These are phyloP conservation scores for Gallinago jamesoni DNA, from an alignment of 2,113 vertebrate genomes.

Conservation along the genomic window DNA sequence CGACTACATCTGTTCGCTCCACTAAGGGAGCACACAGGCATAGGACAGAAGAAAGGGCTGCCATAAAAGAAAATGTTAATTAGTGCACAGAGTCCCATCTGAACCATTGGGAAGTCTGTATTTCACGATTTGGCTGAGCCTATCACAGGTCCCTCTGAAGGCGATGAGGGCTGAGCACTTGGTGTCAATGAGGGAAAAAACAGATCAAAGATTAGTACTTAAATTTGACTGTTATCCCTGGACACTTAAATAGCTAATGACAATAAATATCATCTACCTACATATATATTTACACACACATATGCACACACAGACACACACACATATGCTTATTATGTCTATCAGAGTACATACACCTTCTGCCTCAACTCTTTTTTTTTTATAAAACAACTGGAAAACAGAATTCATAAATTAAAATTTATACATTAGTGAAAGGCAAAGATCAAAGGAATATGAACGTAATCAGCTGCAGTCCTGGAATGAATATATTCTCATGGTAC, in stretches of 20 bases:
- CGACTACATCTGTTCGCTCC: constrained; percentile 73
- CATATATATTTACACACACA: neutral
- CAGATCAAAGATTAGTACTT: neutral
- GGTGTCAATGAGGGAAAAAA: neutral
- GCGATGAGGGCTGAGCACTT: neutral
- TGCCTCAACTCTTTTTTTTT: neutral
- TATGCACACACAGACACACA: neutral
- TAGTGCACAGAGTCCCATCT: constrained; percentile 10
- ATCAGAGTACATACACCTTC: neutral
- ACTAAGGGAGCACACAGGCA: constrained; percentile 49
- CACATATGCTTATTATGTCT: neutral
- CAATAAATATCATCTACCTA: neutral
- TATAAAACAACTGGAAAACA: neutral
- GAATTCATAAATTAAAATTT: neutral
- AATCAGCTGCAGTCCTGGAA: neutral
- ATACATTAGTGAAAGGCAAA: neutral
- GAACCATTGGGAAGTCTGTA: neutral
- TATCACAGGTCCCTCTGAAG: neutral
- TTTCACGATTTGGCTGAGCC: neutral
- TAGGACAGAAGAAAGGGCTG: constrained; percentile 68
- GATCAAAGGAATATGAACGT: neutral
- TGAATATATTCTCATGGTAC: neutral
- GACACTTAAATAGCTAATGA: neutral
- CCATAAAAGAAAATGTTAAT: constrained; percentile 75
- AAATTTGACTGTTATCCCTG: neutral